Evolutionary conservation across 2,888 invertebrate species (phyloP), one percentile per base, ranked within the genome.

Genomic region (Lomographa bimaculata): DNA sequence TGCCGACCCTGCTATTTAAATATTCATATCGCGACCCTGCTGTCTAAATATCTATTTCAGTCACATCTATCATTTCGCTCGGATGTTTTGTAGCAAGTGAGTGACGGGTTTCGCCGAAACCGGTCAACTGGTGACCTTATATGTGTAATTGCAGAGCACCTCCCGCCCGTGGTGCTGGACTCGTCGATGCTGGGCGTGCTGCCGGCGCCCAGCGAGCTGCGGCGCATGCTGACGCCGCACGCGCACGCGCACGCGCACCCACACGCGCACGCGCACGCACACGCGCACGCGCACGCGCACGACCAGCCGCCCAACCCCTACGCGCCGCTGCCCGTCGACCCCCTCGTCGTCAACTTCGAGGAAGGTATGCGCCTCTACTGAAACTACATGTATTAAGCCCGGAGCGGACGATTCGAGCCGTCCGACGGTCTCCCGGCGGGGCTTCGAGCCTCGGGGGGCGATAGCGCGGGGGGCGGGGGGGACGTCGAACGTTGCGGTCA

Each of bases 351-450:
- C 71, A 93, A 92, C 90, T 94, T 94, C 82, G 94, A 94, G 90
- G 94, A 94, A 93, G 94, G 94, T 93, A 94, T 94, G 94, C 92
- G 93, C 74, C 91, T 94, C 82, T 93, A 93, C 91, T 92, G 92
- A 89, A 79, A 78, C 67, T 75, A 74, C 48, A 79, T 79, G 76
- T 76, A 73, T 63, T 81, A 77, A 79, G 81, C 73, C 69, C 68
- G 56, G 39, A 21, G 44, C 49, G 58, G 50, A 62, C 76, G 64
- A 64, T 69, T 71, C 64, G 68, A 64, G 70, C 64, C 40, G 43
- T 39, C 27, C 17, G 9, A n/a, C 2, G 30, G 17, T 6, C 20
- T 16, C 27, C 8, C 20, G n/a, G n/a, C n/a, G n/a, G n/a, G n/a
- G n/a, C n/a, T n/a, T n/a, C n/a, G n/a, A n/a, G n/a, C n/a, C n/a